Evolutionary conservation across 2,797 vertebrate species (phyloP), one percentile per base, ranked within the genome.

Genomic region (Acrocephalus scirpaceus): DNA sequence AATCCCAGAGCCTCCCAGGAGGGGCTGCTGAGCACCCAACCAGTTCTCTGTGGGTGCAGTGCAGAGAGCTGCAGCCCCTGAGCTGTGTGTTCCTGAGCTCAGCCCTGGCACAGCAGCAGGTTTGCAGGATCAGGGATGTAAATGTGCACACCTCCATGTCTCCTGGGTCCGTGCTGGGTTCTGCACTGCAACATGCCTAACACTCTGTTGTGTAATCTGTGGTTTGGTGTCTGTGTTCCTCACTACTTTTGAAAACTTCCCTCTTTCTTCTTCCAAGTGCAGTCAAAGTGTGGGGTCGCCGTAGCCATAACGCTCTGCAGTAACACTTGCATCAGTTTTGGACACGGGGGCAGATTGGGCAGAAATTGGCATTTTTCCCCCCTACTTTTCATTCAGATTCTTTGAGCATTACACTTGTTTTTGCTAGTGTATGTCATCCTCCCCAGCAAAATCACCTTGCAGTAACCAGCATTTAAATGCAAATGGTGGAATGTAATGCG

Each of bases 381-480:
- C 4, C 4, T 3, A 11, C 62, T 96, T 96, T 89, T 92, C 82
- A 95, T 96, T 97, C 73, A 87, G 74, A 84, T 76, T 95, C 86
- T 88, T 90, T 45, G 90, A 98, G 94, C 94, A 96, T 97, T 90
- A 90, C 95, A 93, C 95, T 96, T 96, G 91, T 93, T 96, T 97
- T 96, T 95, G 95, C 97, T 97, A 97, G 97, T 88, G 81, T 96
- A 92, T 83, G 71, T 95, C 74, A 18, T 75, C 87, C 85, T 94
- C 69, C 96, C 93, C 94, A 36, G 93, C 85, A 95, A 91, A 96
- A 94, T 95, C 97, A 95, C 96, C 96, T 97, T 95, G 93, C 97
- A 97, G 93, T 97, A 97, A 97, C 96, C 94, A 97, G 97, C 97
- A 97, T 97, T 97, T 97, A 94, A 98, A 97, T 98, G 98, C 98